Conservation (phyloP, 2,888 invertebrate genomes). For the Dysmachus trigonus region DNA sequence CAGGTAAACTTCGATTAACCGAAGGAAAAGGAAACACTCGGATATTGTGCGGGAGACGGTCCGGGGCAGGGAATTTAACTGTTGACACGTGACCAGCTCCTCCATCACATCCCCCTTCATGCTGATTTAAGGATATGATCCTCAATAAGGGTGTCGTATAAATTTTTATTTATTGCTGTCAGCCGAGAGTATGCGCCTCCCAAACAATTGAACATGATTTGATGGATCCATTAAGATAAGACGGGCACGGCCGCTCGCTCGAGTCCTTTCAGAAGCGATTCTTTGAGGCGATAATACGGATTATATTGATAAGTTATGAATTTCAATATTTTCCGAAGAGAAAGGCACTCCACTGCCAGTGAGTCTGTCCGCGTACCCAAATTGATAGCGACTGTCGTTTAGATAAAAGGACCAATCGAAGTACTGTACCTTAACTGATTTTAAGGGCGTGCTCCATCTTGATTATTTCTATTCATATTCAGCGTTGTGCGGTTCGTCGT, state of each 20-base stretch:
- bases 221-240: conserved; percentile 48
- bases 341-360: background rate
- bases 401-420: background rate
- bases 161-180: conserved; percentile 47
- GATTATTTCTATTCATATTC: background rate
- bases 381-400: background rate
- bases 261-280: background rate
- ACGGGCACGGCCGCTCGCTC: conserved; percentile 8
- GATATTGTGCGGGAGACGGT: background rate
- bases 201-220: conserved; percentile 47
- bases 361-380: background rate
- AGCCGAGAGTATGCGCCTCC: conserved; percentile 16
- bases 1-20: conserved; percentile 40
- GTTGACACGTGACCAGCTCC: conserved; percentile 45
- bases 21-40: conserved; percentile 15
- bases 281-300: background rate
- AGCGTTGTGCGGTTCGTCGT: background rate
- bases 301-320: conserved; percentile 19
- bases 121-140: conserved; percentile 35
- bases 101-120: conserved; percentile 41
- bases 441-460: background rate
- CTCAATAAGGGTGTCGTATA: conserved; percentile 24
- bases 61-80: conserved; percentile 36
- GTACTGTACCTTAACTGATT: background rate
- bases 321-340: background rate